Base-by-base conservation (phyloP, 2,113 vertebrate species). In the Columba janthina region DNA sequence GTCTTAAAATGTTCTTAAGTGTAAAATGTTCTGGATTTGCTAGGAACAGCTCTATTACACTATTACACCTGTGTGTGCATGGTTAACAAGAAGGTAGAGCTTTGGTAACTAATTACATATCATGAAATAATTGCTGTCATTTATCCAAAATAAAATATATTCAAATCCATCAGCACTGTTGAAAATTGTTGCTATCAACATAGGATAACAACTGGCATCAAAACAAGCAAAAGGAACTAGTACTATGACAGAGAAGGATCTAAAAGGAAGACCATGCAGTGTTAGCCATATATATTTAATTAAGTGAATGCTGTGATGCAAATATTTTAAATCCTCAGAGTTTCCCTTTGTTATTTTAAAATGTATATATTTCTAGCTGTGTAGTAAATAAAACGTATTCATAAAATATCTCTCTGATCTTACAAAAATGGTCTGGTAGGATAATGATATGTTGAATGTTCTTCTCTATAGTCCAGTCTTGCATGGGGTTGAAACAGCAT, bases 11-110 rank as follows among this genome's bases (percentile, higher is more conserved):
- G 20, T 38, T 78, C 28, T 56, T 36, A 62, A 70, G 51, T n/a
- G 28, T 50, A 28, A 65, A 31, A 34, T 32, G 18, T 32, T 61
- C 18, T 32, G 19, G 3, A 20, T 76, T 88, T 85, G 57, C 50
- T 62, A 62, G 67, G 17, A 66, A 26, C n/a, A n/a, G 7, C 20
- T 73, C 3, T 38, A 10, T 67, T 46, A 40, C 9, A 11, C 15
- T 53, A 46, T 46, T 46, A 19, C 44, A 46, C 4, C 4, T 2
- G 20, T 4, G 7, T 42, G 14, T 5, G 5, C 0, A 1, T 9
- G 11, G 14, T 65, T 90, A 76, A 34, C 13, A 57, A 56, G 62
- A 44, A 79, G 38, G 38, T 76, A 58, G 19, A 44, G 7, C 14
- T 74, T 57, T 71, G 31, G 8, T 29, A 61, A 31, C 11, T 54